phyloP scores from a whole-genome alignment of 2,113 vertebrate genomes.

The Crypturellus undulatus region DNA sequence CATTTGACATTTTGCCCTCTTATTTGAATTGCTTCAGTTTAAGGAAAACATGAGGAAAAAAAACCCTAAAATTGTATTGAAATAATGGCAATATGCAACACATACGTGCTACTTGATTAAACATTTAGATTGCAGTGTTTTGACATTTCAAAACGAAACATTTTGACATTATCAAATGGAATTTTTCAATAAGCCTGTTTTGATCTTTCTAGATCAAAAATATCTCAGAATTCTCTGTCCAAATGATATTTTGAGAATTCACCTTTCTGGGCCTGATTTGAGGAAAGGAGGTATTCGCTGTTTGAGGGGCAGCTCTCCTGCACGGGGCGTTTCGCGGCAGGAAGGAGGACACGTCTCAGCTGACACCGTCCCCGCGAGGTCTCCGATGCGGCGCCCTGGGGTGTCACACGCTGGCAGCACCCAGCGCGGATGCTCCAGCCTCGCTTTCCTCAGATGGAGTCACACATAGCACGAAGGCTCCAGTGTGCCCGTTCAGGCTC shows the following conservation, averaged over 20 bases:
- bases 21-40: slow-evolving; percentile 27
- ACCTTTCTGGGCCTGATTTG: background rate
- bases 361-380: fast-evolving
- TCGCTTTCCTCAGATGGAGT: fast-evolving
- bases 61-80: background rate
- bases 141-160: slow-evolving; percentile 20
- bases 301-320: background rate
- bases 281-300: fast-evolving
- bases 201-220: slow-evolving; percentile 58
- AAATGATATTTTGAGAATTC: background rate
- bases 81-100: slow-evolving; percentile 36
- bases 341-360: background rate
- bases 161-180: slow-evolving; percentile 39
- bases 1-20: slow-evolving; percentile 38
- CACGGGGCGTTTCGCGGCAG: fast-evolving
- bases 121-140: slow-evolving; percentile 43
- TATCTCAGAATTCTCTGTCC: background rate
- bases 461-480: fast-evolving
- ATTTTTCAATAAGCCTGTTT: slow-evolving; percentile 57
- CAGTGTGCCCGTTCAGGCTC: background rate
- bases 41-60: slow-evolving; percentile 15
- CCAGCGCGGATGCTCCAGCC: fast-evolving
- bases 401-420: fast-evolving
- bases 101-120: slow-evolving; percentile 24
- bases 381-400: background rate